Percentiles rank a stretch among this genome's conserved stretches.
phyloP scores from a whole-genome alignment of 2,888 invertebrate genomes.

The Megastigmus dorsalis region DNA sequence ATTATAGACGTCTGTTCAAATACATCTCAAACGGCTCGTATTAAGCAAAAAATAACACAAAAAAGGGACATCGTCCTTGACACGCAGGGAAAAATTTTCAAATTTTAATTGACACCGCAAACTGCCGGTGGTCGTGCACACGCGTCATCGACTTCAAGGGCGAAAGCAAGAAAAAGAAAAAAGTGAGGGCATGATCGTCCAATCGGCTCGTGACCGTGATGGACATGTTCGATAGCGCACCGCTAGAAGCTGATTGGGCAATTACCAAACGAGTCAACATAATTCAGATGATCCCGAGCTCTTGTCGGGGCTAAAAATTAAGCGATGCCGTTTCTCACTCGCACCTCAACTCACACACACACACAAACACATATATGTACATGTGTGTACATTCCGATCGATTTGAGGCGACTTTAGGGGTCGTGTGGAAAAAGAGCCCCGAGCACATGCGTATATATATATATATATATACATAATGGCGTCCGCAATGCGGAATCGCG shows the following conservation, averaged over 20 bases:
- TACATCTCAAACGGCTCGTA: too few relatives aligned
- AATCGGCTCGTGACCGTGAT: slow-evolving; percentile 62
- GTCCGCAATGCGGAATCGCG: slow-evolving; percentile 59
- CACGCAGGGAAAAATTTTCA: background rate
- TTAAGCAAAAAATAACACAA: background rate
- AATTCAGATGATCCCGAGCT: too few relatives aligned
- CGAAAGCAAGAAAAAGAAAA: background rate
- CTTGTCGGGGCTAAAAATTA: too few relatives aligned
- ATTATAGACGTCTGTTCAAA: too few relatives aligned
- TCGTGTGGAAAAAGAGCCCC: background rate
- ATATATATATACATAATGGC: too few relatives aligned
- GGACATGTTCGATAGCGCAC: slow-evolving; percentile 60
- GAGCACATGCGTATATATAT: background rate
- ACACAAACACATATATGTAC: too few relatives aligned
- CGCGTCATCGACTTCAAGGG: background rate
- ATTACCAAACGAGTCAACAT: slow-evolving; percentile 53
- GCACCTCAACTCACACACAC: too few relatives aligned
- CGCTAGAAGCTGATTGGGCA: slow-evolving; percentile 57
- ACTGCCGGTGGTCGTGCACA: background rate
- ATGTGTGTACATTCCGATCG: background rate
- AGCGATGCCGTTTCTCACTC: background rate
- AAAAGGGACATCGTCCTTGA: background rate
- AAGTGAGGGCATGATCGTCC: slow-evolving; percentile 46
- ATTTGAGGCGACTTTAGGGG: background rate
- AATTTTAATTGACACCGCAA: slow-evolving; percentile 14